Conservation (phyloP, 2,888 invertebrate genomes). For the Rhynchonema sp. region DNA sequence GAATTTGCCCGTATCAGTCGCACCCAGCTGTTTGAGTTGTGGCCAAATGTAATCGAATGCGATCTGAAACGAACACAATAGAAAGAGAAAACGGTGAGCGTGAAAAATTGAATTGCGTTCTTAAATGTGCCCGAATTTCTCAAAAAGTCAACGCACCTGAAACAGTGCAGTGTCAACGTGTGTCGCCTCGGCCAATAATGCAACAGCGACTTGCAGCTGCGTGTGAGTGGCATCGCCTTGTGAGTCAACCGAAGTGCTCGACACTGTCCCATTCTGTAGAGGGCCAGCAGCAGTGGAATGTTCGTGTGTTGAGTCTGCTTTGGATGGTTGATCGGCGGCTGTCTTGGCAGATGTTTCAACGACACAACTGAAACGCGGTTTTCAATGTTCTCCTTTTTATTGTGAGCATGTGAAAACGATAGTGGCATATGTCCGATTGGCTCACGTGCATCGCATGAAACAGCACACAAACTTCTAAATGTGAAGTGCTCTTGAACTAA, state of each 20-base stretch:
- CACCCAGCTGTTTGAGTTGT: constrained; percentile 10
- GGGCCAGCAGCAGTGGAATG: background rate
- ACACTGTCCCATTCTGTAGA: background rate
- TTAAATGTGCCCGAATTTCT: background rate
- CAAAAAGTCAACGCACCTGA: no score
- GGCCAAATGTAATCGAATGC: constrained; percentile 6
- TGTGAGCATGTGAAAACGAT: no score
- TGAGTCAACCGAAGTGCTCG: background rate
- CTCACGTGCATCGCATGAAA: no score
- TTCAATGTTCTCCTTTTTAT: no score
- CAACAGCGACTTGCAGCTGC: background rate
- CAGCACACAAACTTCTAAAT: no score
- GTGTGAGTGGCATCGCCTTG: background rate
- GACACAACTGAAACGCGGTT: no score
- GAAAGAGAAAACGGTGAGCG: background rate
- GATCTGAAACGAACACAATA: background rate
- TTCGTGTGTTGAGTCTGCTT: no score
- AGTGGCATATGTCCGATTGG: no score
- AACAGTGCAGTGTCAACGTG: background rate
- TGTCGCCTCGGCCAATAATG: background rate
- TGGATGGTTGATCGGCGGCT: no score
- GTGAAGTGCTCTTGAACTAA: no score
- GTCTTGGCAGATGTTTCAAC: no score
- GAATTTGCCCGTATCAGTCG: constrained; percentile 14
- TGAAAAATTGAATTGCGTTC: background rate